phyloP scores from a whole-genome alignment of 2,797 vertebrate species.

The Eremophila alpestris region DNA sequence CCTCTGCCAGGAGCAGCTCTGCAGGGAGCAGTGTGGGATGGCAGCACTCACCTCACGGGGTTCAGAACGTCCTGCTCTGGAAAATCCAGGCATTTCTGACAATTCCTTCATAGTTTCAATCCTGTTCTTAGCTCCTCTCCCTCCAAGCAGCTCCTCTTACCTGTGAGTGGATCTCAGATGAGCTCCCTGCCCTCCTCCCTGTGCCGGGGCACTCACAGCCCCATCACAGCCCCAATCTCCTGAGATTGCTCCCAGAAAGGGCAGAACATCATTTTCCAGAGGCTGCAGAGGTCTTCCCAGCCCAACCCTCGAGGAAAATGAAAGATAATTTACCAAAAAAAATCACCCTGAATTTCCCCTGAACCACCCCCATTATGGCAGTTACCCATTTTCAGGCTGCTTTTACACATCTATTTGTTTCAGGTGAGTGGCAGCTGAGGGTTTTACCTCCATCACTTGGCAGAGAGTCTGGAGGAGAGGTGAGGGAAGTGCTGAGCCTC shows the following conservation, averaged over 20 bases:
- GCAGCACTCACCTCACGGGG: neutral
- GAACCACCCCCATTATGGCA: neutral
- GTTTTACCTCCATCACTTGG: neutral
- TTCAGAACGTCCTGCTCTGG: fast-evolving
- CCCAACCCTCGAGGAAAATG: neutral
- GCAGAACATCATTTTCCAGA: neutral
- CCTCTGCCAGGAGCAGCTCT: neutral
- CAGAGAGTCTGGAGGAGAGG: neutral
- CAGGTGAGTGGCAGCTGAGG: neutral
- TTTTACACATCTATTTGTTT: neutral
- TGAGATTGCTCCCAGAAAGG: neutral
- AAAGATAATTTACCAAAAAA: neutral
- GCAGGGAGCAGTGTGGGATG: neutral
- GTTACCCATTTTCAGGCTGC: neutral
- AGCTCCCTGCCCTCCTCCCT: neutral
- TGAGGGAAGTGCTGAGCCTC: neutral
- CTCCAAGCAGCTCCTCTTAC: neutral
- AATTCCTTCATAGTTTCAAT: neutral
- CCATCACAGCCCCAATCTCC: fast-evolving
- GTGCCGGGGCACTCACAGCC: neutral
- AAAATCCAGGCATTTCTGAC: neutral
- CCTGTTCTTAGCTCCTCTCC: neutral
- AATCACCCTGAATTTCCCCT: neutral
- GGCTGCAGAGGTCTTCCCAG: neutral
- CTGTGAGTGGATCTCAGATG: fast-evolving